A percentile compares a stretch with the other conserved stretches of the same genome.
These are phyloP conservation scores for Platichthys flesus DNA, from an alignment of 2,113 vertebrate genomes.

Conservation along the genomic window DNA sequence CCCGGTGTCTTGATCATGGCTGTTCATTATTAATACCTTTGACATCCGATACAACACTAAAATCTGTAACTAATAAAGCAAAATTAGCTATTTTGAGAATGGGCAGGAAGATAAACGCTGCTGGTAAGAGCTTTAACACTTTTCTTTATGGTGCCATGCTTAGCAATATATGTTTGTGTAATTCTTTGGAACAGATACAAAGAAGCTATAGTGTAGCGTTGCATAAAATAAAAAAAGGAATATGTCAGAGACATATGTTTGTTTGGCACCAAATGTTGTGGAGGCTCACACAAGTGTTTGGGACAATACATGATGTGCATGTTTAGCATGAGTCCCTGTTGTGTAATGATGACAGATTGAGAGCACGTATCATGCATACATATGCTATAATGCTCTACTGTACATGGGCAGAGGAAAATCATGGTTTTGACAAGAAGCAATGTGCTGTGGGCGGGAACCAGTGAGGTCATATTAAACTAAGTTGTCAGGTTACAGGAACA, in stretches of 20 bases:
- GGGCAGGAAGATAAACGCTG: not conserved
- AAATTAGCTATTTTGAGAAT: not conserved
- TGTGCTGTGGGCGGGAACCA: slow-evolving; percentile 50
- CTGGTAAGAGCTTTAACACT: not conserved
- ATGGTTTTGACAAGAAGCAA: slow-evolving; percentile 34
- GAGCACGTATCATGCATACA: slow-evolving; percentile 41
- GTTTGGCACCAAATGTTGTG: slow-evolving; percentile 30
- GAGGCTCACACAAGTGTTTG: slow-evolving; percentile 7
- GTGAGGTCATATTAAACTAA: not conserved
- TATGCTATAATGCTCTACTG: slow-evolving; percentile 21
- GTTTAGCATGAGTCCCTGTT: slow-evolving; percentile 33
- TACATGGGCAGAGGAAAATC: slow-evolving; percentile 27
- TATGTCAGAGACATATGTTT: slow-evolving; percentile 29
- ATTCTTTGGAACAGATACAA: slow-evolving; percentile 1
- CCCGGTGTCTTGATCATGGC: too few relatives aligned
- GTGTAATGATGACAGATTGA: slow-evolving; percentile 63
- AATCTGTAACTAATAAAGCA: too few relatives aligned
- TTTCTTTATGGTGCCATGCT: not conserved
- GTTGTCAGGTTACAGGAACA: not conserved
- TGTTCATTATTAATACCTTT: too few relatives aligned
- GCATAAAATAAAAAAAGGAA: slow-evolving; percentile 1
- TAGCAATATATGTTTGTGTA: not conserved
- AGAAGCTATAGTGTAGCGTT: not conserved
- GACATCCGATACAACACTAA: too few relatives aligned
- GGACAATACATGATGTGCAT: slow-evolving; percentile 8